Evolutionary conservation across 1,140 invertebrate species (phyloP).

Genomic region (Trichonephila clavata): DNA sequence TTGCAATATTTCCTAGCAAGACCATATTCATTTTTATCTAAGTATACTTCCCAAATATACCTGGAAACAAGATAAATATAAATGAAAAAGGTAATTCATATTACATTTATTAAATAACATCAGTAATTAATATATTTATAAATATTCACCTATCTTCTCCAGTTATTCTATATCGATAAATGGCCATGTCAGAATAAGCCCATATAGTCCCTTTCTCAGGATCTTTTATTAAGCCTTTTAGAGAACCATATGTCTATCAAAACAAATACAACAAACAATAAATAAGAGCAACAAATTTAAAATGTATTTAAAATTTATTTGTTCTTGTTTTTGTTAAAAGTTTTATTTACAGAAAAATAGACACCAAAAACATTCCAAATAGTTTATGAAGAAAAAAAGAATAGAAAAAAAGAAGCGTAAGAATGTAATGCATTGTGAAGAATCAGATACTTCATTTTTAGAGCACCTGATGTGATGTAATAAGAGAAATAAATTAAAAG

Average conservation of each 20-base stretch:
- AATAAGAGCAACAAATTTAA: not conserved
- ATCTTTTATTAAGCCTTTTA: conserved; percentile 92
- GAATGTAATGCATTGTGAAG: too few relatives aligned
- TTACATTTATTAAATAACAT: not conserved
- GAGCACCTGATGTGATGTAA: too few relatives aligned
- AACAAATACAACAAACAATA: not conserved
- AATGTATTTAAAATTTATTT: too few relatives aligned
- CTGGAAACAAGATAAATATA: conserved; percentile 77
- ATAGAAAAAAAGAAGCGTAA: not conserved
- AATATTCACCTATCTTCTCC: conserved; percentile 87
- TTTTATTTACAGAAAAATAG: not conserved
- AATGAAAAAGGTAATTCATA: not conserved
- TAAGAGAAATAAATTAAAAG: too few relatives aligned
- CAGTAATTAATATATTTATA: conserved; percentile 82
- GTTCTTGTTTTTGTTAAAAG: not conserved
- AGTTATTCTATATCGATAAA: conserved; percentile 92
- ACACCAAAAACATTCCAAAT: too few relatives aligned
- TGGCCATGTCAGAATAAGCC: conserved; percentile 89
- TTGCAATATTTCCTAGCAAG: conserved; percentile 86
- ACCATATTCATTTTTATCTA: conserved; percentile 93
- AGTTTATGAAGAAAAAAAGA: too few relatives aligned
- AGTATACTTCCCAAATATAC: conserved; percentile 87
- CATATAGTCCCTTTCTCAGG: conserved; percentile 90
- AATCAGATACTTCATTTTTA: too few relatives aligned
- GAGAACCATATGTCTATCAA: conserved; percentile 85